Evolutionary conservation across 2,888 invertebrate genomes (phyloP), one percentile per base, ranked within the genome.

Genomic region (Thumatha senex): DNA sequence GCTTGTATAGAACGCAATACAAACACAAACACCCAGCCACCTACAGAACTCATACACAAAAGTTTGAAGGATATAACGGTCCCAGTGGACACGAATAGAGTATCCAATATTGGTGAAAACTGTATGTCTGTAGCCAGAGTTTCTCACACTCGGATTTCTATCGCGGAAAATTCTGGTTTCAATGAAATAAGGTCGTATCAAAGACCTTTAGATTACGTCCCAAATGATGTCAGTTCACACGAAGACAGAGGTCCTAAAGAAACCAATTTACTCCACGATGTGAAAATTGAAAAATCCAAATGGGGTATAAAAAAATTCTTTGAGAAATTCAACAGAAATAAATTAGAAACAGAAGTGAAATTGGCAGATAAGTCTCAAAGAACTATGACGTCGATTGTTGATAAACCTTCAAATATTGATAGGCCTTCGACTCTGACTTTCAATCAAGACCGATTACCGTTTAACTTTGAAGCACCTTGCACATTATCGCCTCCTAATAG

Each of bases 1-100:
- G 94, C 95, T 9, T 98, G 97, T 81, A 97, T 97, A 78, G 97
- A 97, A 9, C 93, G 96, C 0, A 90, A 89, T 74, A 89, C 89
- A 9, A 82, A 82, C 60, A 64, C 58, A 2, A 97, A 62, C 93
- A 93, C 88, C 79, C 93, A 61, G 80, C 92, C 69, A 80, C 93
- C 89, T 0, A 86, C 89, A 0, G 74, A 88, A 57, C 84, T 94
- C 7, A 92, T 94, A 54, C 94, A 95, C 61, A 94, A 94, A 64
- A 94, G 94, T 1, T 82, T 93, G 0, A 95, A 95, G 73, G 94
- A 95, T 67, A 81, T 86, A 0, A 70, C 82, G 0, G 59, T 66
- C 0, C 71, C 71, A 0, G 49, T 61, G 1, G 82, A 79, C 40
- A 54, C 50, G 39, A 61, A 66, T 0, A 69, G 72, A 48, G 62